Evolutionary conservation across 2,888 invertebrate genomes (phyloP).

Genomic region (Itoplectis maculator): DNA sequence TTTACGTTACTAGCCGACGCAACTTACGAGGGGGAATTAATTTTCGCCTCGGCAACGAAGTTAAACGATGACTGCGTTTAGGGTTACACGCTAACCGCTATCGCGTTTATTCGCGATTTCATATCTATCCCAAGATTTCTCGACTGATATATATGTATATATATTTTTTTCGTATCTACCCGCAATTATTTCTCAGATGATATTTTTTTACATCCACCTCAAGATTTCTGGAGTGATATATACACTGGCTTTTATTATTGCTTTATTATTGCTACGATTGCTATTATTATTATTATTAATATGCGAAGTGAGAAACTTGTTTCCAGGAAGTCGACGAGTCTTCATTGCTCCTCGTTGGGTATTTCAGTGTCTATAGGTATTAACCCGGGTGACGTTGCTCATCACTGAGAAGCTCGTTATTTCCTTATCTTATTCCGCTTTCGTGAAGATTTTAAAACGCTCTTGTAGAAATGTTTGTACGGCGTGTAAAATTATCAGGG

Average conservation of each 20-base stretch:
- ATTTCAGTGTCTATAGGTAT: not conserved
- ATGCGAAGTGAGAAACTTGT: not conserved
- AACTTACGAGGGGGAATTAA: not conserved
- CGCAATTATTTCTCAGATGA: not conserved
- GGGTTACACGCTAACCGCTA: not conserved
- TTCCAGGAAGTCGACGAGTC: constrained; percentile 25
- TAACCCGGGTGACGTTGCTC: not conserved
- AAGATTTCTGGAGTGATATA: not conserved
- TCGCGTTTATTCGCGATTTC: not conserved
- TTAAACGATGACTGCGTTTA: not conserved
- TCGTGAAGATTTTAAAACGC: constrained; percentile 20
- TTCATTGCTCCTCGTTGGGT: not conserved
- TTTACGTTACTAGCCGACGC: not conserved
- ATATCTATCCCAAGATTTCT: not conserved
- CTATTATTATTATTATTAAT: not conserved
- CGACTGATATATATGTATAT: no score
- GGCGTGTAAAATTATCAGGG: constrained; percentile 49
- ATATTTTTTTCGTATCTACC: constrained; percentile 2
- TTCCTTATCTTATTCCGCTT: constrained; percentile 50
- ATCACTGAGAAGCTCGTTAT: constrained; percentile 52
- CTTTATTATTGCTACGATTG: not conserved
- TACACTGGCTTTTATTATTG: not conserved
- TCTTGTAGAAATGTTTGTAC: constrained; percentile 37
- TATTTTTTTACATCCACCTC: not conserved
- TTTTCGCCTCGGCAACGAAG: no score